A percentile compares a stretch with the other conserved stretches of the same genome.
Conservation (phyloP, 2,113 vertebrate species). For the Nothobranchius kuhntae region DNA sequence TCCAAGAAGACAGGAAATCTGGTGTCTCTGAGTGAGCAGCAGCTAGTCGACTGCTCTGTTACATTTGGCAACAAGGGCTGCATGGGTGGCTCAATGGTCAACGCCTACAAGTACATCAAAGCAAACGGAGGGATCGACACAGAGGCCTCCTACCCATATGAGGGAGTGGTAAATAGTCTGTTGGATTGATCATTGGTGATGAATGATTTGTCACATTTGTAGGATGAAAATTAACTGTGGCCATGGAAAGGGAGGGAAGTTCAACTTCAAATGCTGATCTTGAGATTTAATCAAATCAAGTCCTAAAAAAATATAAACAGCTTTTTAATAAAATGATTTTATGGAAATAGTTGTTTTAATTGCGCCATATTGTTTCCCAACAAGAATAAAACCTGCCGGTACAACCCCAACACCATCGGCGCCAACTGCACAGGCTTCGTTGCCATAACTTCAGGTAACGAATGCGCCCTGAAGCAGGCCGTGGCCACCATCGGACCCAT, state of each 20-base stretch:
- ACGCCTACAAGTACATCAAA: conserved; percentile 74
- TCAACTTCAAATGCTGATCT: too few species aligned
- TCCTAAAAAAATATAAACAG: too few species aligned
- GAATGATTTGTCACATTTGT: too few species aligned
- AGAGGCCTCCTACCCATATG: conserved; percentile 79
- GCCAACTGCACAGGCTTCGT: conserved; percentile 76
- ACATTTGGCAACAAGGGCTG: conserved; percentile 76
- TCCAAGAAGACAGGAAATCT: conserved; percentile 76
- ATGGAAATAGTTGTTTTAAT: not conserved
- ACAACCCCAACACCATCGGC: conserved; percentile 59
- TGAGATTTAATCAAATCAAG: too few species aligned
- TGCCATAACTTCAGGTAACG: conserved; percentile 56
- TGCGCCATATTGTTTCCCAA: not conserved
- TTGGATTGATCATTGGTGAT: too few species aligned
- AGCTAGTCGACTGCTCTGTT: conserved; percentile 82
- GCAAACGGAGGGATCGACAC: conserved; percentile 77
- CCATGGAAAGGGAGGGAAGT: not conserved
- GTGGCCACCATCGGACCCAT: conserved; percentile 80
- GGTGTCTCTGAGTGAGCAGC: conserved; percentile 83
- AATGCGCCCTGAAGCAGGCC: conserved; percentile 73
- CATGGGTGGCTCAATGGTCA: conserved; percentile 74
- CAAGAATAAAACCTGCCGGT: conserved; percentile 73
- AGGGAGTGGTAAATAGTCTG: conserved; percentile 61
- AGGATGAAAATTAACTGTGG: not conserved
- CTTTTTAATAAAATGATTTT: not conserved